Percentiles rank a stretch among this genome's conserved stretches.
Evolutionary conservation across 2,113 vertebrate genomes (phyloP).

Genomic region (Megalops atlanticus): DNA sequence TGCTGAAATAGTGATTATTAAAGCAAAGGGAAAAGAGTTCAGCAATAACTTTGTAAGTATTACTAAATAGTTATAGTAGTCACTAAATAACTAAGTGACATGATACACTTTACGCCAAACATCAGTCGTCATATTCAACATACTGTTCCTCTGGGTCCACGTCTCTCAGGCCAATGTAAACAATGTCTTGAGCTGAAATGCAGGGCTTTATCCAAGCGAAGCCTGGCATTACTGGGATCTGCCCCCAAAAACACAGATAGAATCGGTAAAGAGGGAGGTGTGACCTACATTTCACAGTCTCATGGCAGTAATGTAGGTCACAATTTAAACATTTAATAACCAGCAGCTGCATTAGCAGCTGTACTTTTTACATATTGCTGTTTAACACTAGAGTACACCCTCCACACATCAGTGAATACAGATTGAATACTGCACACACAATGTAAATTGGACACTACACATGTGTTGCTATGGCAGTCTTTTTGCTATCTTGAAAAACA

Average conservation of each 20-base stretch:
- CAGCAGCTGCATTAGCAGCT: too few relatives aligned
- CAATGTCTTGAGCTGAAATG: conserved; percentile 61
- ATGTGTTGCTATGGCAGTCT: too few relatives aligned
- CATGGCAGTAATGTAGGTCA: neutral
- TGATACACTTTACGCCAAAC: neutral
- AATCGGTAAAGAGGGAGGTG: neutral
- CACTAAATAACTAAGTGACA: too few relatives aligned
- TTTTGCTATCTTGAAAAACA: too few relatives aligned
- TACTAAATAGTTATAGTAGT: too few relatives aligned
- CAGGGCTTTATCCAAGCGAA: conserved; percentile 74
- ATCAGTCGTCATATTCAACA: conserved; percentile 15
- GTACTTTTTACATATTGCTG: too few relatives aligned
- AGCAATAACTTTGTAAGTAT: neutral
- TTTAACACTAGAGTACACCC: too few relatives aligned
- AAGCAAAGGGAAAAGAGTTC: neutral
- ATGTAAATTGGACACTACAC: too few relatives aligned
- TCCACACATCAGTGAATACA: too few relatives aligned
- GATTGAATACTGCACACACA: too few relatives aligned
- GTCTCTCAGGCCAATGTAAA: conserved; percentile 76
- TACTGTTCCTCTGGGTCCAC: conserved; percentile 74
- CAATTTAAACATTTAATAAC: too few relatives aligned
- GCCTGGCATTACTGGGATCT: conserved; percentile 59
- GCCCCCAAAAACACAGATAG: neutral
- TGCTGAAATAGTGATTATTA: neutral
- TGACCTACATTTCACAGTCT: conserved; percentile 34